phyloP scores from a whole-genome alignment of 2,888 invertebrate genomes.

The Drosophila hamatofila region DNA sequence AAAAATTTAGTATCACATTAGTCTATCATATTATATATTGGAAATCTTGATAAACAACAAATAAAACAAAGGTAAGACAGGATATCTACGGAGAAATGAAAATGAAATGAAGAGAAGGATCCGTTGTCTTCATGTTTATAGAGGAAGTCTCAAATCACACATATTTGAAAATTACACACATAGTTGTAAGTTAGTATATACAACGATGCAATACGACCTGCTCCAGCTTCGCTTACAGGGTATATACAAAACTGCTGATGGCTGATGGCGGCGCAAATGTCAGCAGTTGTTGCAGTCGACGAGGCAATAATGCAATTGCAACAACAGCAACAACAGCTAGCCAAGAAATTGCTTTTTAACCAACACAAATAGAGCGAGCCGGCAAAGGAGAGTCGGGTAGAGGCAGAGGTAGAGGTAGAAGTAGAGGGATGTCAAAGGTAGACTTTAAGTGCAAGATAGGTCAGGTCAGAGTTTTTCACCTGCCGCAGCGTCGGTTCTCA shows the following conservation, averaged over 20 bases:
- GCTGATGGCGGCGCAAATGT: conserved; percentile 50
- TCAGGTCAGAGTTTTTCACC: conserved; percentile 44
- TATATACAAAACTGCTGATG: conserved; percentile 22
- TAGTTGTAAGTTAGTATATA: not conserved
- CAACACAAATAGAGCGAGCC: conserved; percentile 26
- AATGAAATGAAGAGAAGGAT: too few relatives aligned
- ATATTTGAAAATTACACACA: too few relatives aligned
- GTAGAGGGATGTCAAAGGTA: not conserved
- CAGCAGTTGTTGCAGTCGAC: conserved; percentile 40
- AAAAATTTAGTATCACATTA: too few relatives aligned
- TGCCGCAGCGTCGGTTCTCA: conserved; percentile 29
- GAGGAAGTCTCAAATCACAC: too few relatives aligned
- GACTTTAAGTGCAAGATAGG: conserved; percentile 36
- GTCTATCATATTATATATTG: too few relatives aligned
- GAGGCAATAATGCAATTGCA: conserved; percentile 43
- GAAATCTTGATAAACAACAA: too few relatives aligned
- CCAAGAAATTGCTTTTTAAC: conserved; percentile 72
- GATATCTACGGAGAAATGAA: too few relatives aligned
- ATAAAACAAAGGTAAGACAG: not conserved
- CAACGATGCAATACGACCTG: not conserved
- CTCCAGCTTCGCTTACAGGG: not conserved
- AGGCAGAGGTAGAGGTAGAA: not conserved
- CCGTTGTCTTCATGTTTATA: too few relatives aligned
- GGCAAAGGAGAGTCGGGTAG: not conserved
- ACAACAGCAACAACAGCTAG: conserved; percentile 17